Percentiles rank a stretch among this genome's conserved stretches.
Evolutionary conservation across 2,113 vertebrate genomes (phyloP).

Genomic region (Hypomesus transpacificus): DNA sequence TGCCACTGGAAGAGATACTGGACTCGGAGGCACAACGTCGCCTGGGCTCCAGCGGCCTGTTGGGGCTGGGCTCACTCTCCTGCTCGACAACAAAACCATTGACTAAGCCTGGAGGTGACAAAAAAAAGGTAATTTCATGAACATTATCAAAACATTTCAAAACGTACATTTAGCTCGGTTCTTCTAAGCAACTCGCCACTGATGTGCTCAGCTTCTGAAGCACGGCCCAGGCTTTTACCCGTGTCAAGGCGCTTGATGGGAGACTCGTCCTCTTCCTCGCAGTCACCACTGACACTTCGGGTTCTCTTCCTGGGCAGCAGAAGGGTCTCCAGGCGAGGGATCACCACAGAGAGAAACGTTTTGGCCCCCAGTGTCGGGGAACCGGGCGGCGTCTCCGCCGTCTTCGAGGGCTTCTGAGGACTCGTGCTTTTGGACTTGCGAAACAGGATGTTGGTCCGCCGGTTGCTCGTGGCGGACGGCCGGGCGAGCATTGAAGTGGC

Average conservation of each 20-base stretch:
- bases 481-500: slow-evolving; percentile 80
- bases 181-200: neutral
- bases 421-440: slow-evolving; percentile 95
- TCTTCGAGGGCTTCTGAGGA: slow-evolving; percentile 87
- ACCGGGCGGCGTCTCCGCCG: slow-evolving; percentile 75
- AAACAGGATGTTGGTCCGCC: slow-evolving; percentile 87
- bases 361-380: slow-evolving; percentile 89
- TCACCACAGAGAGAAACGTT: slow-evolving; percentile 97
- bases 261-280: slow-evolving; percentile 80
- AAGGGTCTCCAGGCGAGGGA: slow-evolving; percentile 96
- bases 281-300: slow-evolving; percentile 84
- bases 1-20: slow-evolving; percentile 89
- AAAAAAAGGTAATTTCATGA: neutral
- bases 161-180: no score
- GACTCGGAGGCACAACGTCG: slow-evolving; percentile 96
- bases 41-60: slow-evolving; percentile 82
- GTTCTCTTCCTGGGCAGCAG: slow-evolving; percentile 93
- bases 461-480: slow-evolving; percentile 80
- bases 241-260: slow-evolving; percentile 90
- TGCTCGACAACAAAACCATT: slow-evolving; percentile 84
- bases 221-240: slow-evolving; percentile 68
- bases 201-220: no score
- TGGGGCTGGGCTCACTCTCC: slow-evolving; percentile 66
- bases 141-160: neutral
- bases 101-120: slow-evolving; percentile 73